These are phyloP conservation scores for Dasyurus viverrinus DNA, from an alignment of 2,113 vertebrate genomes.

Conservation along the genomic window DNA sequence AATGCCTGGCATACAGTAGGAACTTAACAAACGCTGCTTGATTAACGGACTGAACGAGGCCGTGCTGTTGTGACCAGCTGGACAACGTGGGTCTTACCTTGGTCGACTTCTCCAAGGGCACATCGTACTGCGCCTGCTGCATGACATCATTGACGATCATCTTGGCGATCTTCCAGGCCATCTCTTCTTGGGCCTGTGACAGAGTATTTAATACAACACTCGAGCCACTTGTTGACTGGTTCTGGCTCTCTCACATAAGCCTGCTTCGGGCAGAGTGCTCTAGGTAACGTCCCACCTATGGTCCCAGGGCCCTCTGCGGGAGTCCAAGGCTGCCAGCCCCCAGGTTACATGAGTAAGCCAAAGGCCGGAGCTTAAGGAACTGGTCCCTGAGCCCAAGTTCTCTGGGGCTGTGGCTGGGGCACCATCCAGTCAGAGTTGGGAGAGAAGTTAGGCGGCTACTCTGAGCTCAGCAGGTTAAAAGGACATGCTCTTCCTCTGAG, in stretches of 20 bases:
- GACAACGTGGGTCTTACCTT: conserved; percentile 85
- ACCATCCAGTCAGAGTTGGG: not conserved
- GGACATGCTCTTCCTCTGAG: not conserved
- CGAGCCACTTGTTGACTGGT: not conserved
- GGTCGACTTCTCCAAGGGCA: conserved; percentile 86
- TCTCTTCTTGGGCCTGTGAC: conserved; percentile 96
- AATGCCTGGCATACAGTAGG: not conserved
- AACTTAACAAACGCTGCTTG: not conserved
- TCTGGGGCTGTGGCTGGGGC: not conserved
- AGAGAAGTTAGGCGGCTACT: not conserved
- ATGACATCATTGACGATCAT: conserved; percentile 99
- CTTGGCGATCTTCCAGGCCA: conserved; percentile 99
- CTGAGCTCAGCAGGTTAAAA: not conserved
- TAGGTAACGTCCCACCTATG: fast-evolving
- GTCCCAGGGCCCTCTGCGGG: not conserved
- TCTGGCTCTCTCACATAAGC: not conserved
- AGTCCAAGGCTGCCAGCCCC: not conserved
- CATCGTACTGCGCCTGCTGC: conserved; percentile 92
- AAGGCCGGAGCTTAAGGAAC: not conserved
- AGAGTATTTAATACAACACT: conserved; percentile 47
- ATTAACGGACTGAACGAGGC: not conserved
- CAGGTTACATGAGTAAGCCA: not conserved
- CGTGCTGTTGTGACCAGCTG: not conserved
- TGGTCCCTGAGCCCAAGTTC: not conserved
- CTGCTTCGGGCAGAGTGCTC: not conserved